Conservation (phyloP, 2,888 invertebrate genomes). For the Cordilura impudica region DNA sequence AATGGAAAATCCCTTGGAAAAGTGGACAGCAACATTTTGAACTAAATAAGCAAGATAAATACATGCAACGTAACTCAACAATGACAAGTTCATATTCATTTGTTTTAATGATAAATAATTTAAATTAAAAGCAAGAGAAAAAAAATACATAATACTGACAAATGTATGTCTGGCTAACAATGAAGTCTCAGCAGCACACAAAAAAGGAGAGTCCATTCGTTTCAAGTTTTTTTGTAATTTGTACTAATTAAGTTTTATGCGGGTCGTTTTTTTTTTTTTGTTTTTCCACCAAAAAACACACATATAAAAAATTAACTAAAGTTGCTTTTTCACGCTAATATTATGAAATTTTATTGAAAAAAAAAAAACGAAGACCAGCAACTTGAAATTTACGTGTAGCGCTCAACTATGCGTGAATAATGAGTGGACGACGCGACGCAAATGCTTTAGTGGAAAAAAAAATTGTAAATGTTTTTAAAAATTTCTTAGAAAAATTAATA, state of each 20-base stretch:
- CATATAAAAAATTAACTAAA: constrained; percentile 4
- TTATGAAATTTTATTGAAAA: constrained; percentile 19
- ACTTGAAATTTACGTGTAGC: neutral
- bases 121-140: constrained; percentile 34
- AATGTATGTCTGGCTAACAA: neutral
- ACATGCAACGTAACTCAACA: constrained; percentile 8
- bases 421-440: neutral
- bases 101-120: constrained; percentile 50
- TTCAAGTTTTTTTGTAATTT: constrained; percentile 27
- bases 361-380: too few relatives aligned
- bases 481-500: neutral
- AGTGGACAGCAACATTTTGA: neutral
- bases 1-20: neutral
- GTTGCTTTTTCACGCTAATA: neutral
- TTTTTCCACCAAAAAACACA: neutral
- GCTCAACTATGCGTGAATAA: constrained; percentile 35
- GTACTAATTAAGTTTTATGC: constrained; percentile 38
- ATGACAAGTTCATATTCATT: constrained; percentile 24
- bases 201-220: neutral
- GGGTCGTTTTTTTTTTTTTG: neutral
- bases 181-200: neutral
- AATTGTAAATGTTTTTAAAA: constrained; percentile 27
- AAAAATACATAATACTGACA: neutral
- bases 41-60: constrained; percentile 12
- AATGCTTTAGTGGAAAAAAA: neutral